These are phyloP conservation scores for Tachysurus vachellii DNA, from an alignment of 2,113 vertebrate species.

Conservation along the genomic window DNA sequence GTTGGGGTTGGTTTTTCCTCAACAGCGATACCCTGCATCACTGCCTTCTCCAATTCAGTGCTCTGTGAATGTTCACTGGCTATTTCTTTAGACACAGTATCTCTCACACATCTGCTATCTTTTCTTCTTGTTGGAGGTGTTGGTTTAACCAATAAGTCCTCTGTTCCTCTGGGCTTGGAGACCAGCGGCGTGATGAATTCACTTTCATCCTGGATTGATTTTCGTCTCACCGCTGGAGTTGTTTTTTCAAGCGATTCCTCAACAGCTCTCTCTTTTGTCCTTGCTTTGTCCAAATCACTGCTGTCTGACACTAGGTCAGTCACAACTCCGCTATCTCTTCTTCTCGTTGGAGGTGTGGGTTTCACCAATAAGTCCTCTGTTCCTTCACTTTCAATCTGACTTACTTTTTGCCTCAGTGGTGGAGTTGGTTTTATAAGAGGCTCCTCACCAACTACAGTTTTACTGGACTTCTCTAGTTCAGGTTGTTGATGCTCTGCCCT, in stretches of 20 bases:
- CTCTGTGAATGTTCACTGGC: background rate
- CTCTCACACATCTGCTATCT: background rate
- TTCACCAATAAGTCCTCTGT: background rate
- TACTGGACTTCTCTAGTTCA: background rate
- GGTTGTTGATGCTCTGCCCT: background rate
- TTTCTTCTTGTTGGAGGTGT: slow-evolving; percentile 5
- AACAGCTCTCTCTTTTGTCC: slow-evolving; percentile 11
- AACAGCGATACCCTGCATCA: background rate
- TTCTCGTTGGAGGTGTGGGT: slow-evolving; percentile 2
- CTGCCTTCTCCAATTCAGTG: background rate
- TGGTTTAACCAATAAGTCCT: slow-evolving; percentile 1
- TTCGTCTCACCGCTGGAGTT: slow-evolving; percentile 13
- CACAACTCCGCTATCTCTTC: background rate
- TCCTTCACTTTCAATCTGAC: background rate
- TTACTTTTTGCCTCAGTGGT: slow-evolving; percentile 3
- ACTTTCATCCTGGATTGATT: background rate
- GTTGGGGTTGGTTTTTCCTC: slow-evolving; percentile 36
- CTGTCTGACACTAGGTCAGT: background rate
- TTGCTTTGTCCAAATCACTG: slow-evolving; percentile 9
- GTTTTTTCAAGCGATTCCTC: slow-evolving; percentile 5
- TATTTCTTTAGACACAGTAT: background rate
- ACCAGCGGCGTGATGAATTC: background rate
- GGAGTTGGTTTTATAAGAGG: slow-evolving; percentile 8
- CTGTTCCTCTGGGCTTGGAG: background rate
- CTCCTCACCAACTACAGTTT: background rate